A percentile compares a stretch with the other conserved stretches of the same genome.
Conservation (phyloP, 1,140 invertebrate species). For the Nasonia longicornis region DNA sequence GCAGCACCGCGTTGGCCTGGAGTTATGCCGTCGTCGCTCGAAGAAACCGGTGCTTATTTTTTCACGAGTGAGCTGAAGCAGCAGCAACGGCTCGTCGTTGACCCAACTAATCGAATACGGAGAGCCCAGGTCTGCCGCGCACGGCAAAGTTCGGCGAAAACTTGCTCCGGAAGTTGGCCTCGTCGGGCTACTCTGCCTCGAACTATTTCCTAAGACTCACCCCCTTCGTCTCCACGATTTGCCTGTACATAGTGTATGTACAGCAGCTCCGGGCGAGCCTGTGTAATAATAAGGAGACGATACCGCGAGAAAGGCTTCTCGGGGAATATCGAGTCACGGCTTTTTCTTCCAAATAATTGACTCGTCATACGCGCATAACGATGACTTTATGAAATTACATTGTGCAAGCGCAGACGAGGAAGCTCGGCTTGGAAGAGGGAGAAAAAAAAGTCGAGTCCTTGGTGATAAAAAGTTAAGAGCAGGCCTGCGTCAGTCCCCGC, state of each 20-base stretch:
- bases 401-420: too few relatives aligned
- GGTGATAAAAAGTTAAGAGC: not conserved
- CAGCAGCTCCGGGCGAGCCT: not conserved
- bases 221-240: not conserved
- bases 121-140: not conserved
- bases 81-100: not conserved
- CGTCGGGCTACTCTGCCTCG: not conserved
- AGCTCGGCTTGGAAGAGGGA: not conserved
- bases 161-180: conserved; percentile 29
- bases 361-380: not conserved
- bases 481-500: not conserved
- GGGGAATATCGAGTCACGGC: not conserved
- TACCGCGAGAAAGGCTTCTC: not conserved
- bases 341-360: conserved; percentile 3
- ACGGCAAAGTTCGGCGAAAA: conserved; percentile 33
- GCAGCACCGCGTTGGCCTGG: not conserved
- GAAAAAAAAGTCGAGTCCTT: not conserved
- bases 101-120: conserved; percentile 39
- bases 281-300: not conserved
- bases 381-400: not conserved
- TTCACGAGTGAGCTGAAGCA: not conserved
- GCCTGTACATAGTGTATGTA: not conserved
- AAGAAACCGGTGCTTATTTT: conserved; percentile 15
- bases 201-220: conserved; percentile 28
- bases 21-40: conserved; percentile 1